These are phyloP conservation scores for Pungitius pungitius DNA, from an alignment of 2,113 vertebrate species.

Conservation along the genomic window DNA sequence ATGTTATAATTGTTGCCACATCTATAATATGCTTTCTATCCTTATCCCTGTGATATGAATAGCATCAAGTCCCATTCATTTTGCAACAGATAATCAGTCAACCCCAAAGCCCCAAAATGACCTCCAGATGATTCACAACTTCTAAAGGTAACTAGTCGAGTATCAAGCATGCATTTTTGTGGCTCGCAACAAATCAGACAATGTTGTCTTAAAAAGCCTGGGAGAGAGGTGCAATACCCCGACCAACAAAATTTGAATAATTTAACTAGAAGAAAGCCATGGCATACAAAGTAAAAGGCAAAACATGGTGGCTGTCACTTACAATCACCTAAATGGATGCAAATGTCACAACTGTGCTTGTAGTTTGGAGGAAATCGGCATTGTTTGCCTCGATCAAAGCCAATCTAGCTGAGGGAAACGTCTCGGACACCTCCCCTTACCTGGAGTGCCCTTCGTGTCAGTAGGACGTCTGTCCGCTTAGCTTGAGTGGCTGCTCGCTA, in stretches of 20 bases:
- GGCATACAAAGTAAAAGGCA: conserved; percentile 64
- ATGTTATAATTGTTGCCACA: conserved; percentile 10
- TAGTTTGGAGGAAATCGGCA: conserved; percentile 35
- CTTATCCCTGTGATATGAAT: conserved; percentile 7
- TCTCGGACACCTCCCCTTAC: conserved; percentile 56
- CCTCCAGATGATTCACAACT: conserved; percentile 35
- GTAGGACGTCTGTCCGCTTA: conserved; percentile 48
- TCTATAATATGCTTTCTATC: conserved; percentile 15
- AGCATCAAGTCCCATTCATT: conserved; percentile 18
- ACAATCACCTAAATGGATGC: conserved; percentile 69
- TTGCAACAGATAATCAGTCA: conserved; percentile 11
- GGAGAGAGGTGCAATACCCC: conserved; percentile 64
- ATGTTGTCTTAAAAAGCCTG: conserved; percentile 56
- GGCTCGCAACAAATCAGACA: conserved; percentile 60
- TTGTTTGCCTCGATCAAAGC: conserved; percentile 57
- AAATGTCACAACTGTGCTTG: conserved; percentile 67
- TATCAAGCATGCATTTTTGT: conserved; percentile 43
- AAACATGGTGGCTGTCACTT: conserved; percentile 75
- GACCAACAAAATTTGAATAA: conserved; percentile 72
- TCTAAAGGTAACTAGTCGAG: conserved; percentile 37
- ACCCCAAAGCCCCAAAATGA: conserved; percentile 20
- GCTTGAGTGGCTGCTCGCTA: conserved; percentile 54
- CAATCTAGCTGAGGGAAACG: conserved; percentile 48
- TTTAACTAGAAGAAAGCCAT: conserved; percentile 58
- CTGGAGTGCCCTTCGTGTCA: conserved; percentile 63